Conservation (phyloP, 1,140 invertebrate species). For the Plectrocnemia conspersa region DNA sequence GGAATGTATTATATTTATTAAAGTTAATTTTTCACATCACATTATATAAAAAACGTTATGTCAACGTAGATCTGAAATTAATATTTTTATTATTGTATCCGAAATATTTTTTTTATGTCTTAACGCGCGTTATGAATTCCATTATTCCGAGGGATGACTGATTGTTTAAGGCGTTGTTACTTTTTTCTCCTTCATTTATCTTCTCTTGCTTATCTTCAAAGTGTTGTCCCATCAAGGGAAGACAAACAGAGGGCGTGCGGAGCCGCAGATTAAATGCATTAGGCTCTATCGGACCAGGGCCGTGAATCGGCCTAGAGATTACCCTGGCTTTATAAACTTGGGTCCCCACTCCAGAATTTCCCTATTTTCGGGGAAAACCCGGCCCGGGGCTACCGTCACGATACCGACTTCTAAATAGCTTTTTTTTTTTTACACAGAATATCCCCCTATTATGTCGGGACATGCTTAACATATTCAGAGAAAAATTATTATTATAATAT, state of each 20-base stretch:
- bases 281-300: constrained; percentile 13
- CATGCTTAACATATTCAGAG: neutral
- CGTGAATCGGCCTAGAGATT: constrained; percentile 26
- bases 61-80: too few relatives aligned
- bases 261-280: constrained; percentile 27
- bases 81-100: too few relatives aligned
- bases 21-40: too few relatives aligned
- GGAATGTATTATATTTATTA: too few relatives aligned
- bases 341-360: neutral
- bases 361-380: constrained; percentile 4
- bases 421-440: constrained; percentile 11
- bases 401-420: constrained; percentile 20
- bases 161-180: too few relatives aligned
- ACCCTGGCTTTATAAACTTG: constrained; percentile 26
- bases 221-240: constrained; percentile 23
- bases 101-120: too few relatives aligned
- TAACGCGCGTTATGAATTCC: too few relatives aligned
- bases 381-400: constrained; percentile 4
- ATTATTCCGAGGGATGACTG: too few relatives aligned
- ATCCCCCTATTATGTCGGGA: constrained; percentile 8
- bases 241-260: constrained; percentile 26
- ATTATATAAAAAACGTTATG: too few relatives aligned
- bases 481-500: too few relatives aligned
- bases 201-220: constrained; percentile 6
- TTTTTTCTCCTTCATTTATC: too few relatives aligned